Conservation (phyloP, 1,140 invertebrate species). For the Probaryconus sp. region DNA sequence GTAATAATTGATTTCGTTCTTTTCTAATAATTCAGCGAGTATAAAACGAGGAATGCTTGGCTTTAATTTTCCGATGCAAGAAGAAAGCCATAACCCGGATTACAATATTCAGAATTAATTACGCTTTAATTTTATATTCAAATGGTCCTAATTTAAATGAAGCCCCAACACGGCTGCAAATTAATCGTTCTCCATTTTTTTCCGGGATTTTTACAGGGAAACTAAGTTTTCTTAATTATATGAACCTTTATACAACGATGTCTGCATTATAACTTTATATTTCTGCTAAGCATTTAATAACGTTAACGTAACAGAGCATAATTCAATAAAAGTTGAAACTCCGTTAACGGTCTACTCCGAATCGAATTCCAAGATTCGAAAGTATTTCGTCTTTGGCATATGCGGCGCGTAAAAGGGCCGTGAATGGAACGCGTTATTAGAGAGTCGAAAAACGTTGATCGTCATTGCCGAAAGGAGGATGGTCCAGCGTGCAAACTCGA, state of each 20-base stretch:
- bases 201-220: too few relatives aligned
- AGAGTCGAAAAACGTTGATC: constrained; percentile 60
- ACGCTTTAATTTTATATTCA: constrained; percentile 12
- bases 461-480: constrained; percentile 59
- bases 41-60: not conserved
- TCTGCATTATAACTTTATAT: constrained; percentile 16
- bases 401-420: constrained; percentile 33
- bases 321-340: constrained; percentile 37
- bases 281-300: constrained; percentile 22
- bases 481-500: constrained; percentile 71
- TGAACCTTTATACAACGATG: not conserved
- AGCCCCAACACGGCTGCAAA: too few relatives aligned
- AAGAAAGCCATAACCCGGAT: constrained; percentile 5
- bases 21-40: not conserved
- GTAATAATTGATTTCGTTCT: not conserved
- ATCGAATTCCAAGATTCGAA: constrained; percentile 26
- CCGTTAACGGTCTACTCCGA: constrained; percentile 13
- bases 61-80: not conserved
- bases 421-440: constrained; percentile 53
- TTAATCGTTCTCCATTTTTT: too few relatives aligned
- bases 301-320: constrained; percentile 36
- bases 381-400: constrained; percentile 55
- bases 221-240: constrained; percentile 3
- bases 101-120: constrained; percentile 4
- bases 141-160: not conserved